Conservation (phyloP, 2,888 invertebrate genomes). For the Eupithecia abbreviata region DNA sequence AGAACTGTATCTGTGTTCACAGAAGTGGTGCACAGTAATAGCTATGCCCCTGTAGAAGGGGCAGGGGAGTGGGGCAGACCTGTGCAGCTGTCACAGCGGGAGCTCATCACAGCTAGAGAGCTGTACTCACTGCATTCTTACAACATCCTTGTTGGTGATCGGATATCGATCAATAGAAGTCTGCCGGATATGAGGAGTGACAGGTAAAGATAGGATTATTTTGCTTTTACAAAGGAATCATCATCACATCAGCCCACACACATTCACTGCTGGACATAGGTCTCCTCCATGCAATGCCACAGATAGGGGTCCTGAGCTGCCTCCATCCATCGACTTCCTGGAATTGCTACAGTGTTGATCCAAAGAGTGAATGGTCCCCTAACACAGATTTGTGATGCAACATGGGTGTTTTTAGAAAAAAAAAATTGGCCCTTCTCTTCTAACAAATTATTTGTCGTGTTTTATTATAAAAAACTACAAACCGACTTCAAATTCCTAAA, state of each 20-base stretch:
- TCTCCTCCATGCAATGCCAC: not conserved
- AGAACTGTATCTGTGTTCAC: conserved; percentile 29
- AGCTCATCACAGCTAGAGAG: conserved; percentile 90
- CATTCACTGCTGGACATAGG: not conserved
- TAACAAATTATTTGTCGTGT: not conserved
- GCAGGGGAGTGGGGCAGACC: conserved; percentile 92
- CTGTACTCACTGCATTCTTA: conserved; percentile 93
- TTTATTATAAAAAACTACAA: too few species aligned
- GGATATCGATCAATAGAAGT: conserved; percentile 92
- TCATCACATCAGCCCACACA: not conserved
- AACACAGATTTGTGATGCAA: not conserved
- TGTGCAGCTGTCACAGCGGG: conserved; percentile 89
- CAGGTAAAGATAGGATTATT: conserved; percentile 77
- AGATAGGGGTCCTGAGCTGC: not conserved
- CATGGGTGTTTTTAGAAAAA: not conserved
- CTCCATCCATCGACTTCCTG: too few species aligned
- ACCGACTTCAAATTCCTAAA: too few species aligned
- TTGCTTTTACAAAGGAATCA: not conserved
- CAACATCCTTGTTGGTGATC: conserved; percentile 94
- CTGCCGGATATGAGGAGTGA: conserved; percentile 93
- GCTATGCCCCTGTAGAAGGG: conserved; percentile 88
- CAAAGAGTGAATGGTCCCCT: too few species aligned
- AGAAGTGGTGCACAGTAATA: conserved; percentile 90
- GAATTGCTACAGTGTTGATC: too few species aligned
- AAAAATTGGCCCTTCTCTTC: not conserved